Conservation (phyloP, 2,888 invertebrate species). For the Hirtodrosophila trivittata region DNA sequence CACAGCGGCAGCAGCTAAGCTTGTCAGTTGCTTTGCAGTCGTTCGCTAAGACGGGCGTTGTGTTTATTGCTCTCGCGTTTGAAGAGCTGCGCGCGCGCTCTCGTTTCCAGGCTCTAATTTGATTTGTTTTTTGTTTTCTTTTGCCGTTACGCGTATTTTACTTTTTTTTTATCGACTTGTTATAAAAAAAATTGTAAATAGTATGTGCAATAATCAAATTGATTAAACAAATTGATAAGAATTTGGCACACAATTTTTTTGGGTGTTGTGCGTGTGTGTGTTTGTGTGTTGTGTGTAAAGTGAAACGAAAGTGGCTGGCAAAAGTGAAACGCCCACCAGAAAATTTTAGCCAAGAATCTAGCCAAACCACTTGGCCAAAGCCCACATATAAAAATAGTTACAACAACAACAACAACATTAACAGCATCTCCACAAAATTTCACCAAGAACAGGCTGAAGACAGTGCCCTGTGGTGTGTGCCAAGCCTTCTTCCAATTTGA, state of each 20-base stretch:
- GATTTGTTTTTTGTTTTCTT: constrained; percentile 11
- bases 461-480: no score
- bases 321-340: constrained; percentile 76
- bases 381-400: constrained; percentile 65
- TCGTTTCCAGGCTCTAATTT: constrained; percentile 19
- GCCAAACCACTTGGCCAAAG: constrained; percentile 75
- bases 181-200: constrained; percentile 18
- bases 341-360: constrained; percentile 70
- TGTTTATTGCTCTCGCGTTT: not conserved
- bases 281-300: constrained; percentile 36
- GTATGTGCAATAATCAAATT: constrained; percentile 48
- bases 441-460: constrained; percentile 75
- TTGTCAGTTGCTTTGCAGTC: constrained; percentile 62
- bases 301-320: constrained; percentile 74
- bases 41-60: constrained; percentile 46
- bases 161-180: constrained; percentile 12
- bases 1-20: constrained; percentile 32
- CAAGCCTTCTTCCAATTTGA: constrained; percentile 56
- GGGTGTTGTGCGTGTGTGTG: constrained; percentile 10
- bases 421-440: constrained; percentile 55
- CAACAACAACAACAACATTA: constrained; percentile 28
- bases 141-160: constrained; percentile 10
- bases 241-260: not conserved
- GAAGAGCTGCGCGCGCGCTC: constrained; percentile 47
- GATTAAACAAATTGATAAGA: constrained; percentile 23